Evolutionary conservation across 2,888 invertebrate species (phyloP), one percentile per base, ranked within the genome.

Genomic region (Ceratothoa steindachneri): DNA sequence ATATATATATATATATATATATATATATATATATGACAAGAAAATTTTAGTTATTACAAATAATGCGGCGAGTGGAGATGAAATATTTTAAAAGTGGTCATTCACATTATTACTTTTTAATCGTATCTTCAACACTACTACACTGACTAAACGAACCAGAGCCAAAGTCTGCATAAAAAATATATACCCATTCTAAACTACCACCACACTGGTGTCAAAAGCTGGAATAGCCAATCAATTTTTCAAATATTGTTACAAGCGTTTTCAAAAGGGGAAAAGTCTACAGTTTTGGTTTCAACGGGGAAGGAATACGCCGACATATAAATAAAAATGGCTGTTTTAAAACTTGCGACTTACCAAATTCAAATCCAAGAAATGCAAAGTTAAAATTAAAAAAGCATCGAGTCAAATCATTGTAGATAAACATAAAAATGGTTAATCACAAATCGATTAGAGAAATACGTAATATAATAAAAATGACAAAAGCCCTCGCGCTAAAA

Each of bases 1-100:
- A 66, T 66, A 66, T 66, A 66, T 9, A 66, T 66, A 66, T 66
- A 66, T 66, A 66, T 30, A 66, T 66, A 66, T 66, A 66, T 60
- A 66, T 66, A 66, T 30, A 66, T 30, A 66, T 66, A 66, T 66
- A 30, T 66, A 66, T 66, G 5, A 55, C 19, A 55, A 15, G 15
- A 41, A 9, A 41, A 9, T 9, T 41, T 9, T 41, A 41, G 5
- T 41, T 41, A 41, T 41, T 15, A 41, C 15, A 5, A 41, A 41
- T 5, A 9, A 41, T n/a, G n/a, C n/a, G n/a, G n/a, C 41, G 41
- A 41, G 41, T 41, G 7, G 41, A 5, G 15, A 41, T 41, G 5
- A 41, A 41, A 15, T 41, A 41, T 5, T 41, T 41, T 41, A 41
- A 9, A 41, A 9, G n/a, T n/a, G n/a, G 41, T 41, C 41, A 41